A percentile compares a stretch with the other conserved stretches of the same genome.
Conservation (phyloP, 2,113 vertebrate genomes). For the Sander vitreus region DNA sequence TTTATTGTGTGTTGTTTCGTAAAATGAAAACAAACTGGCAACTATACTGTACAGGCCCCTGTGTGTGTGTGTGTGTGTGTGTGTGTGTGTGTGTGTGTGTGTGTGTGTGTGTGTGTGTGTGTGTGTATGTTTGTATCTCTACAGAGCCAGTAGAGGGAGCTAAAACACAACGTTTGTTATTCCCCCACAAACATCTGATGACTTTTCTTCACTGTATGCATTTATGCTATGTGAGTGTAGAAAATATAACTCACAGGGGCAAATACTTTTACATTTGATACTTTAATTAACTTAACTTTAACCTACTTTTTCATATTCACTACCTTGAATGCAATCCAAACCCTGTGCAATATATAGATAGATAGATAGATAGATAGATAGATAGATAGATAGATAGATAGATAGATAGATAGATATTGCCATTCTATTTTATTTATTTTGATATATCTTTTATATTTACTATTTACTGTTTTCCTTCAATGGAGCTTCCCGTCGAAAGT, state of each 20-base stretch:
- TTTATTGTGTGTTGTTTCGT: too few relatives aligned
- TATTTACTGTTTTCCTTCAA: too few relatives aligned
- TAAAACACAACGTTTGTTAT: not conserved
- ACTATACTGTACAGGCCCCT: too few relatives aligned
- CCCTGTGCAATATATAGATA: too few relatives aligned
- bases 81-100: not conserved
- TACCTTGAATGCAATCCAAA: too few relatives aligned
- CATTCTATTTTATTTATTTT: too few relatives aligned
- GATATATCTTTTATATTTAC: too few relatives aligned
- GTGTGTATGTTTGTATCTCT: not conserved
- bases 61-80: not conserved
- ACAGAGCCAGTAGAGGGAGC: constrained; percentile 32
- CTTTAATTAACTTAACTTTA: not conserved
- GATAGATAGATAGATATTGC: too few relatives aligned
- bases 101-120: not conserved
- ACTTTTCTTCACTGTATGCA: not conserved
- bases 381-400: too few relatives aligned
- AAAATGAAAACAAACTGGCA: not conserved
- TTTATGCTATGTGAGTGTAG: not conserved
- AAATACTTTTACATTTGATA: not conserved
- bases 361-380: too few relatives aligned
- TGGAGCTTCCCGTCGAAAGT: too few relatives aligned
- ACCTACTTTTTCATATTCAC: too few relatives aligned
- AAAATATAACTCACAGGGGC: not conserved
- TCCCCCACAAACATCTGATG: not conserved